Percentiles rank a stretch among this genome's conserved stretches.
Conservation (phyloP, 2,888 invertebrate species). For the Ophioninae sp. region DNA sequence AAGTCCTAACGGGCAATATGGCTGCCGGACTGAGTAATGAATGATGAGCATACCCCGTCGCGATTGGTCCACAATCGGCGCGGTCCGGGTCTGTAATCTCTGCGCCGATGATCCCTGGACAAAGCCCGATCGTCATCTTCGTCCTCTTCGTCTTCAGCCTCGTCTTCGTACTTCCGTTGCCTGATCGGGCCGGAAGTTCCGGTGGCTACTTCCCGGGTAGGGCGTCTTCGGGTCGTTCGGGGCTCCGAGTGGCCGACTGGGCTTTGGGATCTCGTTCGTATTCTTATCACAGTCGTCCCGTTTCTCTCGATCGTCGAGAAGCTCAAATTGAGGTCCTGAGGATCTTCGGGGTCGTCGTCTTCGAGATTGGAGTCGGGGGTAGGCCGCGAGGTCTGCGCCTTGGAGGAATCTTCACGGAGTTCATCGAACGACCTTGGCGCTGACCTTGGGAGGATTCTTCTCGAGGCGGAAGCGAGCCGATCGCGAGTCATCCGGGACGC, state of each 20-base stretch:
- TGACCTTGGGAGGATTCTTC: conserved; percentile 34
- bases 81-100: conserved; percentile 58
- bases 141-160: conserved; percentile 65
- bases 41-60: conserved; percentile 73
- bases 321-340: conserved; percentile 46
- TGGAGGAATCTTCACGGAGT: conserved; percentile 24
- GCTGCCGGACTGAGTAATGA: not conserved
- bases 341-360: conserved; percentile 35
- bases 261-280: conserved; percentile 68
- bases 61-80: conserved; percentile 74
- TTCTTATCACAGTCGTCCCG: conserved; percentile 74
- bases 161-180: conserved; percentile 66
- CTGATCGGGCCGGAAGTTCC: not conserved
- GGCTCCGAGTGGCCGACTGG: conserved; percentile 60
- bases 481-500: conserved; percentile 16
- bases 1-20: not conserved
- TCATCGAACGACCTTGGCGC: conserved; percentile 58
- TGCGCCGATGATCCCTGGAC: conserved; percentile 47
- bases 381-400: not conserved
- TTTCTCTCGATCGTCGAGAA: conserved; percentile 71
- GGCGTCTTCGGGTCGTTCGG: conserved; percentile 65
- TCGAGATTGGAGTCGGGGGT: not conserved
- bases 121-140: conserved; percentile 58
- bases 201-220: conserved; percentile 59
- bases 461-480: conserved; percentile 55